phyloP scores from a whole-genome alignment of 2,113 vertebrate species.

The Suncus etruscus region DNA sequence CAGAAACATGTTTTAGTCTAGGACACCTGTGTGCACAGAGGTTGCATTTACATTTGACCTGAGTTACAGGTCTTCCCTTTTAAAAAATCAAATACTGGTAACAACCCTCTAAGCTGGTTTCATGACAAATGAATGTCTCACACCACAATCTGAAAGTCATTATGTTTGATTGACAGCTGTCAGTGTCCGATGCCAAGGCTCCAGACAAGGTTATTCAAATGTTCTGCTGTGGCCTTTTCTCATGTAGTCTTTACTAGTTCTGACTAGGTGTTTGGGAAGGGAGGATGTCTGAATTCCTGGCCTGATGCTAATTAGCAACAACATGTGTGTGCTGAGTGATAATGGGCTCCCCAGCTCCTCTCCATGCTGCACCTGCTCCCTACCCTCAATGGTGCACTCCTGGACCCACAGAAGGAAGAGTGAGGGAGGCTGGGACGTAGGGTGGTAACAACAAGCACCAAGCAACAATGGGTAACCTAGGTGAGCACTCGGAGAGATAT shows the following conservation, averaged over 20 bases:
- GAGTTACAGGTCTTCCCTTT: not conserved
- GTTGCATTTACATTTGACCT: not conserved
- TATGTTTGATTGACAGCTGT: too few species aligned
- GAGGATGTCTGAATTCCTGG: not conserved
- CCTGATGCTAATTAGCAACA: slow-evolving; percentile 73
- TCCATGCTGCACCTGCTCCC: slow-evolving; percentile 76
- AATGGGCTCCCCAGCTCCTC: slow-evolving; percentile 71
- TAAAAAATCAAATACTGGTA: slow-evolving; percentile 36
- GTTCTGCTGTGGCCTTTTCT: not conserved
- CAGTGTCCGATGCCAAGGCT: not conserved
- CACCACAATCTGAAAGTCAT: slow-evolving; percentile 33
- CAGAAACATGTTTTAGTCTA: not conserved
- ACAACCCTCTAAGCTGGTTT: slow-evolving; percentile 17
- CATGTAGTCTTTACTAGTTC: not conserved
- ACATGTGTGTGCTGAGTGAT: slow-evolving; percentile 53
- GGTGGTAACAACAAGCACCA: slow-evolving; percentile 71
- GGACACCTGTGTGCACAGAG: not conserved
- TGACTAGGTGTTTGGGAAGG: not conserved
- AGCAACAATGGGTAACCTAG: slow-evolving; percentile 58
- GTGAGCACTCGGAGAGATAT: rapidly evolving
- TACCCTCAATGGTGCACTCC: not conserved
- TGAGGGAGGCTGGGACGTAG: not conserved
- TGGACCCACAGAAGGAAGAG: not conserved
- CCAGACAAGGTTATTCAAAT: not conserved
- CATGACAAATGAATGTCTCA: slow-evolving; percentile 34